These are phyloP conservation scores for Eudorcas thomsonii DNA, from an alignment of 2,113 vertebrate genomes.

Conservation along the genomic window DNA sequence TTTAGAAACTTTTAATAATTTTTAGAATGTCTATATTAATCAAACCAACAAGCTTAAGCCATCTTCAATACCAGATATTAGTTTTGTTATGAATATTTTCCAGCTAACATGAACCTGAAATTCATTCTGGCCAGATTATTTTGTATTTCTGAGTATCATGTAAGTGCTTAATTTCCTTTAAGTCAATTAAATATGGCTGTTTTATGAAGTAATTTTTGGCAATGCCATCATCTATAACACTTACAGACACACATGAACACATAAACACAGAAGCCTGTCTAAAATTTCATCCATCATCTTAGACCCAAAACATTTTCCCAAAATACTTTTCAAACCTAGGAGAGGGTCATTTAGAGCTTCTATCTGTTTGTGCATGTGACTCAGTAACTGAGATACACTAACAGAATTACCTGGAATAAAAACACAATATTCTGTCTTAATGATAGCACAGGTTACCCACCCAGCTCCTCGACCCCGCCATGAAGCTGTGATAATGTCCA, in stretches of 20 bases:
- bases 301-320: background rate
- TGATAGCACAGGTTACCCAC: background rate
- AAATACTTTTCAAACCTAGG: background rate
- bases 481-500: background rate
- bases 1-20: background rate
- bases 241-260: background rate
- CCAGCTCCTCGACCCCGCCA: accelerated
- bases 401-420: background rate
- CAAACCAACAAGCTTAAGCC: background rate
- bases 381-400: background rate
- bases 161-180: background rate
- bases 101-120: background rate
- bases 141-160: background rate
- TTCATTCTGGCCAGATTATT: background rate
- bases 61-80: background rate
- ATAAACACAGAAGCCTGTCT: background rate
- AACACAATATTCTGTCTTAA: background rate
- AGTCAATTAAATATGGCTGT: background rate
- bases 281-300: background rate
- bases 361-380: background rate
- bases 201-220: background rate
- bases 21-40: background rate
- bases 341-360: background rate
- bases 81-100: background rate
- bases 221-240: background rate